Evolutionary conservation across 2,113 vertebrate species (phyloP), one percentile per base, ranked within the genome.

Genomic region (Rissa tridactyla): DNA sequence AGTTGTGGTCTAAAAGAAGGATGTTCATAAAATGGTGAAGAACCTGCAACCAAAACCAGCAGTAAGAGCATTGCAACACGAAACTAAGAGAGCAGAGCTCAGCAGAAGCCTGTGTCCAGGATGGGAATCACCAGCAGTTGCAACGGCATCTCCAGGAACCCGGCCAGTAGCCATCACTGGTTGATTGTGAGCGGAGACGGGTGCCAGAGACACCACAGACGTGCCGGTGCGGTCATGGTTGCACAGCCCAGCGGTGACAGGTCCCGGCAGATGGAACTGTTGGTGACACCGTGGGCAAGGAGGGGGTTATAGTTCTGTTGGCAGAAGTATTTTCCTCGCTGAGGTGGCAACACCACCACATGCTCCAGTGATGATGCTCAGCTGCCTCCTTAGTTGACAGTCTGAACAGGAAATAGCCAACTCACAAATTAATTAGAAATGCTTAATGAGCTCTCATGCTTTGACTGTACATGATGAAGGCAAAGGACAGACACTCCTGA

Each of bases 151-250:
- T 42, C 79, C n/a, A 13, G 51, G 54, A 38, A 4, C 8, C 55
- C 10, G 30, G 49, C 65, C 30, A 8, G 60, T 3, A 18, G 36
- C 66, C 17, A 19, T 30, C 66, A 10, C 38, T 36, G 68, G 4
- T 0, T 10, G 51, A 19, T 0, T 3, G 22, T 4, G 27, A 17
- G 38, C 5, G 6, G 22, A 19, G 51, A 36, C 0, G 8, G 17
- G 34, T 15, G 51, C 34, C 47, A 49, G 44, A 16, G 34, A 12
- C 49, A 13, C 23, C 40, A 3, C 38, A 6, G 1, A 23, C 1
- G 19, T 6, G 69, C 15, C 16, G 21, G 32, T 1, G 34, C 3
- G 13, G 68, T 9, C 61, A 1, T 11, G 4, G 19, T 11, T 7
- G 20, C 29, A 2, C 62, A 46, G 38, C 65, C 55, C 57, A 15